phyloP scores from a whole-genome alignment of 2,113 vertebrate species.

The Heterotilapia buettikoferi region DNA sequence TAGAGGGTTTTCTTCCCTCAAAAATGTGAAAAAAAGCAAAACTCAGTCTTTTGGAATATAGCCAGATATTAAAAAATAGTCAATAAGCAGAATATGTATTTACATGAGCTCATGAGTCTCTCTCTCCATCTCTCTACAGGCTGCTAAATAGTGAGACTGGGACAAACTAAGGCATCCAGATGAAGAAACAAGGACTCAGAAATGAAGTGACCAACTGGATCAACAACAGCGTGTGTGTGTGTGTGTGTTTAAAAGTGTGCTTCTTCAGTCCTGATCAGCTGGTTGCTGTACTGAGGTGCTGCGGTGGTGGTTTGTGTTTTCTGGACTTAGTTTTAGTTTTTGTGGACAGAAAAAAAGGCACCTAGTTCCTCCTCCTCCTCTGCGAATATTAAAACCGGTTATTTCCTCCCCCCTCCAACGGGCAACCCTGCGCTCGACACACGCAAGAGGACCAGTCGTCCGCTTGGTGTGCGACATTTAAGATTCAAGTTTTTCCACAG shows the following conservation, averaged over 20 bases:
- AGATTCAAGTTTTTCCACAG: not conserved
- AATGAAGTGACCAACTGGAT: not conserved
- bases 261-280: slow-evolving; percentile 48
- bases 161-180: slow-evolving; percentile 65
- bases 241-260: not conserved
- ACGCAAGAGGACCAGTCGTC: slow-evolving; percentile 50
- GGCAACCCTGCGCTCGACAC: not conserved
- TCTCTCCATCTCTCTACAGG: not conserved
- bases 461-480: not conserved
- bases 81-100: not conserved
- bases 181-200: slow-evolving; percentile 34
- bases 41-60: not conserved
- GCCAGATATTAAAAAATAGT: not conserved
- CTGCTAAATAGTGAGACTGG: slow-evolving; percentile 10
- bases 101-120: not conserved
- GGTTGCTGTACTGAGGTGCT: slow-evolving; percentile 50
- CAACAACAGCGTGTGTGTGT: not conserved
- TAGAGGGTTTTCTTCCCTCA: slow-evolving; percentile 2
- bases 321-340: not conserved
- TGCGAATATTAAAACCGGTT: not conserved
- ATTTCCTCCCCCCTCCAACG: not conserved
- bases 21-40: not conserved
- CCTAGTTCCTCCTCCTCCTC: slow-evolving; percentile 48
- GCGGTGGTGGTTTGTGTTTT: slow-evolving; percentile 33
- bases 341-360: slow-evolving; percentile 52